These are phyloP conservation scores for Chionodraco myersi DNA, from an alignment of 2,113 vertebrate genomes.

Conservation along the genomic window DNA sequence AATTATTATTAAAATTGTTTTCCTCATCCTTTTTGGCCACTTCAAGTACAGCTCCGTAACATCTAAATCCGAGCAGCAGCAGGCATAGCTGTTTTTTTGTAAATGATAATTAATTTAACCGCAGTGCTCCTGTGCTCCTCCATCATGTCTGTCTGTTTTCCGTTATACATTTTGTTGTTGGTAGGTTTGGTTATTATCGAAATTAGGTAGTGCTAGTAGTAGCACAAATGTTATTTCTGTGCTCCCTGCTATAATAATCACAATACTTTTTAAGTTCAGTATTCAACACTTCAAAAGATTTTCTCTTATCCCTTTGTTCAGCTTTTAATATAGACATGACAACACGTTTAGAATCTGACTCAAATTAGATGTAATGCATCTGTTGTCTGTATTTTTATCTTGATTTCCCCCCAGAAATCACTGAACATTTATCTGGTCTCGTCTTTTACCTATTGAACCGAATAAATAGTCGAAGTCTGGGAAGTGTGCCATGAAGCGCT, in stretches of 20 bases:
- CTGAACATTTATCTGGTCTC: conserved; percentile 26
- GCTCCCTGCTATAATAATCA: background rate
- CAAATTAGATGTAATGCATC: conserved; percentile 22
- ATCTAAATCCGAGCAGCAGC: too few relatives aligned
- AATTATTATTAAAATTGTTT: background rate
- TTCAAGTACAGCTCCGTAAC: too few relatives aligned
- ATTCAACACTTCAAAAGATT: background rate
- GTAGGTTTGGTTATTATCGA: background rate
- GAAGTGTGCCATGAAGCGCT: conserved; percentile 37
- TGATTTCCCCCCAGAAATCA: conserved; percentile 50
- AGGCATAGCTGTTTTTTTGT: too few relatives aligned
- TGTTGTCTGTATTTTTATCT: conserved; percentile 31
- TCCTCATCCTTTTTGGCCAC: background rate
- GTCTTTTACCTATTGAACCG: conserved; percentile 42
- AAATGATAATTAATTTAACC: too few relatives aligned
- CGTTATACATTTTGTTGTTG: background rate
- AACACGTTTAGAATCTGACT: conserved; percentile 13
- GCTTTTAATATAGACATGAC: conserved; percentile 21
- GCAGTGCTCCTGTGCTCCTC: too few relatives aligned
- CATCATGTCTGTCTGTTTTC: too few relatives aligned
- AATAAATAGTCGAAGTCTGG: conserved; percentile 41
- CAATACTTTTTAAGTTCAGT: background rate
- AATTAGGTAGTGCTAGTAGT: too few relatives aligned
- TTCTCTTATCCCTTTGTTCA: conserved; percentile 33
- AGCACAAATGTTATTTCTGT: background rate